A percentile compares a stretch with the other conserved stretches of the same genome.
Evolutionary conservation across 2,113 vertebrate species (phyloP).

Genomic region (Muntiacus muntjak): DNA sequence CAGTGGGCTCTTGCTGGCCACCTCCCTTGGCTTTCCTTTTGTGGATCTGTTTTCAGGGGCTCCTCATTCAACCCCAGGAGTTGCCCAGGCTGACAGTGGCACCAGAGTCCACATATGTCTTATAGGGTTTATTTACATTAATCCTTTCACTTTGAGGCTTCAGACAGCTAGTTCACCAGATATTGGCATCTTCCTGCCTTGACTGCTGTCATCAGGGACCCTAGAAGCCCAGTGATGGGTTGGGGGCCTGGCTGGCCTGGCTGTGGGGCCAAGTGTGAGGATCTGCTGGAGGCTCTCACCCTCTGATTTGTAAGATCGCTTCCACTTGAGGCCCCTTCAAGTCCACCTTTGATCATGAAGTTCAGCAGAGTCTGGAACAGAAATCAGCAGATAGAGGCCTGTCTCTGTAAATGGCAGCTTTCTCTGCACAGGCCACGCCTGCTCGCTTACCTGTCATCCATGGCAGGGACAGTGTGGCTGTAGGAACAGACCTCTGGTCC

Average conservation of each 20-base stretch:
- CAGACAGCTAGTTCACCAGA: neutral
- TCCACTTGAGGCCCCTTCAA: neutral
- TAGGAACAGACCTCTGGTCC: neutral
- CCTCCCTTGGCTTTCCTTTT: neutral
- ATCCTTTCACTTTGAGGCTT: neutral
- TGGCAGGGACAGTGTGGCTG: neutral
- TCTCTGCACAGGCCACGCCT: rapidly evolving
- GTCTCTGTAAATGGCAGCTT: neutral
- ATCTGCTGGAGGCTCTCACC: neutral
- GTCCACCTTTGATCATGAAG: too few species aligned
- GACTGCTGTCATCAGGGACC: rapidly evolving
- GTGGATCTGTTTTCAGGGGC: neutral
- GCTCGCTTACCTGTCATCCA: rapidly evolving
- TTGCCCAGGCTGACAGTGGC: neutral
- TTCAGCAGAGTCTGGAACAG: neutral
- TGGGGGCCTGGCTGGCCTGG: neutral
- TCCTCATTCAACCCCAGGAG: neutral
- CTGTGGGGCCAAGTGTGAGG: neutral
- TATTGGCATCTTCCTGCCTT: neutral
- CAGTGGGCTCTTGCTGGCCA: rapidly evolving
- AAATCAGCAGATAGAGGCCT: too few species aligned
- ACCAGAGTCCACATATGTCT: neutral
- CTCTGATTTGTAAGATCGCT: rapidly evolving
- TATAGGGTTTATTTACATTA: neutral
- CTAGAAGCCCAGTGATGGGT: neutral